These are phyloP conservation scores for Eleutherodactylus coqui DNA, from an alignment of 2,797 vertebrate species.

Conservation along the genomic window DNA sequence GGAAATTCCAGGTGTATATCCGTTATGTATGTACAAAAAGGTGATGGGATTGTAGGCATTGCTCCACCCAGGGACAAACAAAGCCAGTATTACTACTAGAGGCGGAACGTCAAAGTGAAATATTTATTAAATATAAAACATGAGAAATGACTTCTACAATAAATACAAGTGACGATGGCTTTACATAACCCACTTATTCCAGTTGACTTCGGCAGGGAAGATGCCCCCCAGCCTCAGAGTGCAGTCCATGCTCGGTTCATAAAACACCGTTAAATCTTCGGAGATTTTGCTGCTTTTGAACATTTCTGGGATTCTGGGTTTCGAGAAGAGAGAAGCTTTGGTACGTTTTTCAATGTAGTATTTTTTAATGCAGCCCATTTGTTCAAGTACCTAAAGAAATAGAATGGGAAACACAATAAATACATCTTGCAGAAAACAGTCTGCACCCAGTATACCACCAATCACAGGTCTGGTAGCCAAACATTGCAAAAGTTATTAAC, in stretches of 20 bases:
- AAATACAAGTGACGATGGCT: background rate
- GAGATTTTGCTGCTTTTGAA: conserved; percentile 42
- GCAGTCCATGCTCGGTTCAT: conserved; percentile 89
- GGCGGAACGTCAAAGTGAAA: background rate
- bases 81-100: too few species aligned
- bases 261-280: conserved; percentile 73
- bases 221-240: conserved; percentile 82
- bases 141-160: background rate
- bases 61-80: too few species aligned
- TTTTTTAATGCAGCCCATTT: conserved; percentile 83
- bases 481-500: background rate
- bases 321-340: conserved; percentile 79
- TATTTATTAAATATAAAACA: conserved; percentile 3
- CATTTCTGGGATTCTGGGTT: conserved; percentile 54
- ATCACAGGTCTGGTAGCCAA: background rate
- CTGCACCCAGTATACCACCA: background rate
- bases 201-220: conserved; percentile 86
- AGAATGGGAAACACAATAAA: background rate
- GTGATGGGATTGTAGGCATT: too few species aligned
- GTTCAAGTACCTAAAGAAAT: conserved; percentile 80
- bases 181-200: conserved; percentile 83
- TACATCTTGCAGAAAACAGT: background rate
- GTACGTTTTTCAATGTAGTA: conserved; percentile 71
- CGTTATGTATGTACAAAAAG: too few species aligned
- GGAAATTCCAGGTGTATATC: too few species aligned